Evolutionary conservation across 2,888 invertebrate species (phyloP), one percentile per base, ranked within the genome.

Genomic region (Leptopterna dolabrata): DNA sequence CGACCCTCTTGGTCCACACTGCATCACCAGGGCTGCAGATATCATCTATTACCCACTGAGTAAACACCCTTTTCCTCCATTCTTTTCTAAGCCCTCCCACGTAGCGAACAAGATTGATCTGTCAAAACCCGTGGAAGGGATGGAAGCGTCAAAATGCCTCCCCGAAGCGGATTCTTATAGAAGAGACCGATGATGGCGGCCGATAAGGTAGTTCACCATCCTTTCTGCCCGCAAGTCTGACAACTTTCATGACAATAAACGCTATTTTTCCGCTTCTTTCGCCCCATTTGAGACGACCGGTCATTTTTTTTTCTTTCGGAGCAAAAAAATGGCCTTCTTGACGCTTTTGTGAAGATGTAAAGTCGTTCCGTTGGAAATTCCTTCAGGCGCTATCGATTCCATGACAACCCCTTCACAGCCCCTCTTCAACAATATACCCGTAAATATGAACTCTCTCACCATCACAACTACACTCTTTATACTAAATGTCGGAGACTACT

Each of bases 21-120:
- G 63, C 63, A 63, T 63, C 63, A 47, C 47, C 14, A 47, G 47
- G 36, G 13, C 16, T 47, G 24, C 63, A 24, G 63, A 63, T 63
- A 63, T 63, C 63, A 63, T 63, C 63, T 63, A 63, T 63, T 63
- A 63, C 63, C 24, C 63, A 63, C 63, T 24, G 63, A 63, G 63
- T 63, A 63, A 63, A 63, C 63, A 63, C 63, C 24, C 24, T n/a
- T 0, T n/a, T 51, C 51, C 51, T 16, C n/a, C n/a, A n/a, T 27
- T 63, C 24, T 27, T 63, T 63, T 63, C 63, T 63, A 63, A 63
- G 63, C 63, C 63, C 63, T 24, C 63, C 63, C 63, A 19, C 63
- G 63, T 24, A 19, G 63, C 63, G 24, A 24, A 63, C 63, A 63
- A 63, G 63, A 63, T 63, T 63, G 63, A 63, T 63, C 63, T 63